Base-by-base conservation (phyloP, 2,888 invertebrate genomes). In the Cyrtodaria siliqua region DNA sequence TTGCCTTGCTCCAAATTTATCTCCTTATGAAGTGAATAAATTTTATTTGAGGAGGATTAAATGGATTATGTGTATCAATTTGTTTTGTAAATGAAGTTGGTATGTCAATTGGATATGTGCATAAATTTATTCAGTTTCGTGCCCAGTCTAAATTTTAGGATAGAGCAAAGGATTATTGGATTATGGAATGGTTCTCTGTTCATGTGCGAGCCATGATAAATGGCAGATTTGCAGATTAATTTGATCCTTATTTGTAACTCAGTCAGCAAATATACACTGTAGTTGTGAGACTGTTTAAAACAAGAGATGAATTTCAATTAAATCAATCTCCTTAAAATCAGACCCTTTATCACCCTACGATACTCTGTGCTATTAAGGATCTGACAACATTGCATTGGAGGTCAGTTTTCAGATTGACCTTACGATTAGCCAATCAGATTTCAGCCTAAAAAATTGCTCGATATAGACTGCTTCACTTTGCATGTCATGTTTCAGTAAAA, bases 11-110 rank as follows among this genome's bases (percentile, higher is more conserved):
- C 47, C 27, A 24, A 42, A 50, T 38, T 67, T 67, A 38, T 67
- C 57, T 59, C 52, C 38, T 50, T 27, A 8, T 14, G n/a, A 33
- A 26, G 59, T 50, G 52, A 59, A 67, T 67, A 52, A 38, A 57
- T 52, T 16, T 2, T 59, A 67, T 67, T 67, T 50, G 49, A 44
- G 0, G n/a, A 49, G 59, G 1, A 50, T 67, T 55, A 56, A 12
- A 6, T 8, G 67, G 52, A 50, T 67, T 67, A 59, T 38, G 16
- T 20, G n/a, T 29, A 59, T 59, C 67, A 50, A 49, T 24, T 40
- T 52, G 67, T 59, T 66, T 57, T 33, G 38, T 47, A 38, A 64
- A 23, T 42, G n/a, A 44, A 9, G 44, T 44, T 44, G 4, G 44
- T 18, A 16, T 33, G 12, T 55, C 29, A 55, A 55, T 29, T 27